phyloP scores from a whole-genome alignment of 2,888 invertebrate species.

The Sylvicola cinctus region DNA sequence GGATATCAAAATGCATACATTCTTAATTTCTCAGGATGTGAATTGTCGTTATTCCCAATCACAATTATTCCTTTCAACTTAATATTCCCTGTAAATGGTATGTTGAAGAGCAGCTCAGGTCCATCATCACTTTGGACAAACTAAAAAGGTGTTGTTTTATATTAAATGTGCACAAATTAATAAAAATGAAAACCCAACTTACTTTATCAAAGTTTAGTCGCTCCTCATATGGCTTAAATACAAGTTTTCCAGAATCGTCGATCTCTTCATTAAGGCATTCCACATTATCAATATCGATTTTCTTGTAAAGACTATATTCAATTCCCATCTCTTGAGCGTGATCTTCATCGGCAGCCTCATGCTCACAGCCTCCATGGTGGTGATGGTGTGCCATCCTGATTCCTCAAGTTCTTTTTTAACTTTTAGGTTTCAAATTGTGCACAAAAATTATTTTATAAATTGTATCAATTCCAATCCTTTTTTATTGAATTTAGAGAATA shows the following conservation, averaged over 20 bases:
- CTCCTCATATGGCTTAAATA: slow-evolving; percentile 86
- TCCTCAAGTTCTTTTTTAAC: too few species aligned
- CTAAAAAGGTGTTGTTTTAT: slow-evolving; percentile 16
- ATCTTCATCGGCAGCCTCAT: slow-evolving; percentile 22
- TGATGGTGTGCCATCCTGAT: slow-evolving; percentile 21
- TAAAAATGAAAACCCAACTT: slow-evolving; percentile 13
- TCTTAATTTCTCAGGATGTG: slow-evolving; percentile 71
- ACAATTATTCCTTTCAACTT: slow-evolving; percentile 88
- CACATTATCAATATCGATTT: slow-evolving; percentile 71
- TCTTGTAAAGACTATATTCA: slow-evolving; percentile 52
- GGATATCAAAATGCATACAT: slow-evolving; percentile 37
- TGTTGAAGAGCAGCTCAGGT: slow-evolving; percentile 87
- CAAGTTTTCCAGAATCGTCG: slow-evolving; percentile 69
- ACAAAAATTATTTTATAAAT: too few species aligned
- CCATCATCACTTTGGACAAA: slow-evolving; percentile 93
- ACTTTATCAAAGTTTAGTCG: slow-evolving; percentile 58
- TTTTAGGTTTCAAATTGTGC: too few species aligned
- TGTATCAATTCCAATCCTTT: too few species aligned
- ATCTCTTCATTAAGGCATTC: slow-evolving; percentile 77
- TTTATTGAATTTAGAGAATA: too few species aligned
- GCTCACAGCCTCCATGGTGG: slow-evolving; percentile 20
- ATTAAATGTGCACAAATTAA: neutral
- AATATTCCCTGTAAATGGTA: slow-evolving; percentile 90
- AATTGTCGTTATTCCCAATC: slow-evolving; percentile 69
- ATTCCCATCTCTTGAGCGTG: slow-evolving; percentile 23